A percentile compares a stretch with the other conserved stretches of the same genome.
phyloP scores from a whole-genome alignment of 2,113 vertebrate genomes.

The Gadus macrocephalus region DNA sequence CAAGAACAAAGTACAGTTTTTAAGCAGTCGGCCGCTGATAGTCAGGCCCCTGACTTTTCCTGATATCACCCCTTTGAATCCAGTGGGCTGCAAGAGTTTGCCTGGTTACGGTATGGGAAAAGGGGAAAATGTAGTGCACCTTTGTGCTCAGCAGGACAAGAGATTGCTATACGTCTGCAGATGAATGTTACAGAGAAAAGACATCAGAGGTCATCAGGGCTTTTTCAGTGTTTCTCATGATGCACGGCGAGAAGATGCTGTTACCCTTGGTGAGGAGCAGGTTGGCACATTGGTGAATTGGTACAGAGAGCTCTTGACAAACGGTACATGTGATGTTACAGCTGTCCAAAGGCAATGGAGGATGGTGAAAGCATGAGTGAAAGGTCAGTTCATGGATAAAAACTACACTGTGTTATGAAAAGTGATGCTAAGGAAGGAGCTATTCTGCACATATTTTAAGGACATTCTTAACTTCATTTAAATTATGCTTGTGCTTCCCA shows the following conservation, averaged over 20 bases:
- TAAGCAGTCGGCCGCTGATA: no score
- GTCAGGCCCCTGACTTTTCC: no score
- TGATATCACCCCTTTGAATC: no score
- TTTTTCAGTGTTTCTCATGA: neutral
- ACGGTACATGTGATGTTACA: neutral
- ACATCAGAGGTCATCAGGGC: neutral
- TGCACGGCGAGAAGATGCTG: neutral
- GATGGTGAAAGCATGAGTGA: neutral
- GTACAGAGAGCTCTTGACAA: slow-evolving; percentile 1
- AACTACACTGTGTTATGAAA: neutral
- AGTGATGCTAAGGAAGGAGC: slow-evolving; percentile 1
- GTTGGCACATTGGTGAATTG: neutral
- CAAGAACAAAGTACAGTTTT: no score
- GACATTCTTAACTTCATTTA: neutral
- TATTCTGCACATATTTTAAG: neutral
- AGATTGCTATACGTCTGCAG: neutral
- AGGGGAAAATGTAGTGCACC: no score
- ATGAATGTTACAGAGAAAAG: neutral
- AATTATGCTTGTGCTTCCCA: neutral
- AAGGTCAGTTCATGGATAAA: neutral
- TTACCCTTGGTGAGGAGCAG: neutral
- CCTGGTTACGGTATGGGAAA: no score
- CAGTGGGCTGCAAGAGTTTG: no score
- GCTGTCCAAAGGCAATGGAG: neutral
- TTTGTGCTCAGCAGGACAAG: no score